Base-by-base conservation (phyloP, 2,888 invertebrate species). In the Apamea crenata region DNA sequence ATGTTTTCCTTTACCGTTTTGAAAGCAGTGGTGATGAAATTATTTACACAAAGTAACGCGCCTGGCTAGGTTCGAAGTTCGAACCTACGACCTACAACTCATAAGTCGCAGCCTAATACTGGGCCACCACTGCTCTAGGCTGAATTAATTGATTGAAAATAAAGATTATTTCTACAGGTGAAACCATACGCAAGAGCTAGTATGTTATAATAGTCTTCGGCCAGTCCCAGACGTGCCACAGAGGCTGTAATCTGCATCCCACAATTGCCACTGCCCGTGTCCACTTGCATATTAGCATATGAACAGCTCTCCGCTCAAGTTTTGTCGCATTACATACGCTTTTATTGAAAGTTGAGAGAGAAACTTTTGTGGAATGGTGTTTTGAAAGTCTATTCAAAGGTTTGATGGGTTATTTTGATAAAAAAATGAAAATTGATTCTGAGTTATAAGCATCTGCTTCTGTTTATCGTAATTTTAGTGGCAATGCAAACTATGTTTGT, bases 171-270 rank as follows among this genome's bases (percentile, higher is more conserved):
- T 40, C 2, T 2, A 36, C 63, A 29, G 21, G 6, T 14, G 2
- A 47, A 59, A 47, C 66, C 53, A 18, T 14, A n/a, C 5, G 6
- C 5, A 21, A 36, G 0, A 14, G 0, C 32, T 47, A 71, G 66
- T 74, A 50, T 63, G 14, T 40, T 40, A 14, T 32, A 63, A 68
- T 47, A 80, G 63, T 71, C 59, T 44, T 68, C 44, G 40, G 7
- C 32, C 36, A 72, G 61, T 65, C 72, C 29, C 61, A 74, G 65
- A 66, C 36, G 63, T 29, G 36, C 50, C n/a, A 63, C 70, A 74
- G 74, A 77, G 74, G 82, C 67, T 77, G 67, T 77, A 83, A 83
- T 85, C 65, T 80, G 53, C 82, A 76, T 63, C 59, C 47, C 67
- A 65, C 67, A 78, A 83, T 74, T 73, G 73, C 50, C 50, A 32